Evolutionary conservation across 2,888 invertebrate genomes (phyloP).

Genomic region (Trachelus tabidus): DNA sequence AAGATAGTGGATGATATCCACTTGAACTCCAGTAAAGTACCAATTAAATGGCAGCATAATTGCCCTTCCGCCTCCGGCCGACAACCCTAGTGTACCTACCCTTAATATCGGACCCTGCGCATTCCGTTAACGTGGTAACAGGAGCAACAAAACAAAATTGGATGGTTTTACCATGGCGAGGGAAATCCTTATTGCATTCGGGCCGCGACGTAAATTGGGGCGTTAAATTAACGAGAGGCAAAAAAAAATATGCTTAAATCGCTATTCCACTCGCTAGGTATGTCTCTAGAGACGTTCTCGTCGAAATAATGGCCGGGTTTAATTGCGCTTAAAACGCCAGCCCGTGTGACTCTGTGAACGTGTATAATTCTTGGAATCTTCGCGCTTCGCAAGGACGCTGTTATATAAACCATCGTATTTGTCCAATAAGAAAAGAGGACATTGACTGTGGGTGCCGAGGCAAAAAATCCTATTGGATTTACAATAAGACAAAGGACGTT

Average conservation of each 20-base stretch:
- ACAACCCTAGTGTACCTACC: background rate
- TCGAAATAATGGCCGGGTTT: background rate
- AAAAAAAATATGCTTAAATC: background rate
- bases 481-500: background rate
- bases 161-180: background rate
- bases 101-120: slow-evolving; percentile 1
- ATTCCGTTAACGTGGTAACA: background rate
- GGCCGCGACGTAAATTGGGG: background rate
- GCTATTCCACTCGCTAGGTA: background rate
- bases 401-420: background rate
- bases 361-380: background rate
- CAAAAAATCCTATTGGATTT: background rate
- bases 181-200: background rate
- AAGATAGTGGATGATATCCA: slow-evolving; percentile 8
- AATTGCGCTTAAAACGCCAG: background rate
- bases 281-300: background rate
- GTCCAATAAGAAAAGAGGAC: background rate
- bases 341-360: background rate
- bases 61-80: background rate
- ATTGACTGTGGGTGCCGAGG: background rate
- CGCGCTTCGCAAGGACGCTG: background rate
- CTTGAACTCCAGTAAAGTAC: slow-evolving; percentile 1
- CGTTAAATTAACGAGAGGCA: background rate
- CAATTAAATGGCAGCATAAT: slow-evolving; percentile 15
- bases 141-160: slow-evolving; percentile 7